Evolutionary conservation across 2,888 invertebrate species (phyloP), one percentile per base, ranked within the genome.

Genomic region (Sycophila texana): DNA sequence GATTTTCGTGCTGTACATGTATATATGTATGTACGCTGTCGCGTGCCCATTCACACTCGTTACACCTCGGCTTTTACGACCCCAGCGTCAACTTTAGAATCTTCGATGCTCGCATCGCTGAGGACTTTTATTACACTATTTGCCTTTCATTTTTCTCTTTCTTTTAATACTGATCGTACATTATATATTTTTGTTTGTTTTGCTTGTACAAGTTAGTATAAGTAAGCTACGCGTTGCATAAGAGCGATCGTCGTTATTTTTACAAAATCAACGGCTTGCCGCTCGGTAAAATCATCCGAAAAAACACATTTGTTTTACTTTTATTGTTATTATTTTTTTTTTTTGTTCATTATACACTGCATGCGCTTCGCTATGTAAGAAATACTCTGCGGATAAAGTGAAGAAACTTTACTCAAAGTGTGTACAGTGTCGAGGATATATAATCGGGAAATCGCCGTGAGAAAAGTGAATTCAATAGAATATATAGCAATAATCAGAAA

Each of bases 41-140:
- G n/a, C 26, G 51, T n/a, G 10, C 47, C 51, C 20, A 51, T 39
- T 55, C 12, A 55, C 55, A 55, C 22, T 63, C 16, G 18, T 61
- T 67, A 30, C 26, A 57, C 57, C 55, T 75, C 61, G 13, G 57
- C 39, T 20, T 16, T 49, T 14, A 18, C 49, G 47, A 39, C 39
- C 39, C 39, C 16, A 55, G 61, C 65, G 63, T 77, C 65, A 73
- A 60, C 81, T 84, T 82, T 73, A 84, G 78, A 82, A 82, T 85
- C 67, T 81, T 74, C 65, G 77, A 77, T 77, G 77, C 63, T 77
- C 79, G 57, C 85, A 86, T 86, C 84, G 83, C 84, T 81, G 83
- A 85, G 83, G 82, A 85, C 49, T 66, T 74, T 57, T 51, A 18
- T 47, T 30, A 47, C 22, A 16, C 1, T 10, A 39, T 39, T 39